These are phyloP conservation scores for Phataginus tetradactyla DNA, from an alignment of 2,797 vertebrate genomes.

Conservation along the genomic window DNA sequence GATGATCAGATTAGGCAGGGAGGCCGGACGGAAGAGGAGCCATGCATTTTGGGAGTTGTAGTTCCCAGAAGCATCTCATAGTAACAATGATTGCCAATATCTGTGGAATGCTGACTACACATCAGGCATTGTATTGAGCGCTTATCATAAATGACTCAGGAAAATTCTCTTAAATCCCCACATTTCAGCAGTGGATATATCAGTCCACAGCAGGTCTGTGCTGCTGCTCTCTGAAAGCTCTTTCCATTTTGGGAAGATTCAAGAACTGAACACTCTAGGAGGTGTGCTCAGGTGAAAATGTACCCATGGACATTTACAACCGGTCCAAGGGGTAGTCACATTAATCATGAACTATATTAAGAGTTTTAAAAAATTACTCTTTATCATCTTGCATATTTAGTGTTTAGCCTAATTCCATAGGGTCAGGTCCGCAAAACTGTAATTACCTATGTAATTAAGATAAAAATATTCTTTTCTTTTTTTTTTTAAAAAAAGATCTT, in stretches of 20 bases:
- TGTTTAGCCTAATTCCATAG: slow-evolving; percentile 22
- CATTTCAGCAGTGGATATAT: background rate
- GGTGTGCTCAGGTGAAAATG: background rate
- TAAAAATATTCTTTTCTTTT: background rate
- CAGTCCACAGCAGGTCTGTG: background rate
- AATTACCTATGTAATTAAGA: background rate
- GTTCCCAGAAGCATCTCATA: background rate
- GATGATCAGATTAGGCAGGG: no score
- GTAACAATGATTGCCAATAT: no score
- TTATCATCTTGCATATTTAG: slow-evolving; percentile 1
- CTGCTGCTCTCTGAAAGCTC: background rate
- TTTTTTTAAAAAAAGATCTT: background rate
- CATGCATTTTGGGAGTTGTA: background rate
- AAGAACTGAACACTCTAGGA: background rate
- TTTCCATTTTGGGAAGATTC: background rate
- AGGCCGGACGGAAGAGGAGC: background rate
- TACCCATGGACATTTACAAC: background rate
- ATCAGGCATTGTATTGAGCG: background rate
- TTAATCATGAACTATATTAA: background rate
- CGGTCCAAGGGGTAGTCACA: background rate
- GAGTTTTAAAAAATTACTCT: background rate
- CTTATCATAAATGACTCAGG: background rate
- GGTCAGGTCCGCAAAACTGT: background rate
- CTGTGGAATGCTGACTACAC: background rate
- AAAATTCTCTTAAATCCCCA: background rate